phyloP scores from a whole-genome alignment of 2,888 invertebrate species.

The Scrobipalpa atriplicella region DNA sequence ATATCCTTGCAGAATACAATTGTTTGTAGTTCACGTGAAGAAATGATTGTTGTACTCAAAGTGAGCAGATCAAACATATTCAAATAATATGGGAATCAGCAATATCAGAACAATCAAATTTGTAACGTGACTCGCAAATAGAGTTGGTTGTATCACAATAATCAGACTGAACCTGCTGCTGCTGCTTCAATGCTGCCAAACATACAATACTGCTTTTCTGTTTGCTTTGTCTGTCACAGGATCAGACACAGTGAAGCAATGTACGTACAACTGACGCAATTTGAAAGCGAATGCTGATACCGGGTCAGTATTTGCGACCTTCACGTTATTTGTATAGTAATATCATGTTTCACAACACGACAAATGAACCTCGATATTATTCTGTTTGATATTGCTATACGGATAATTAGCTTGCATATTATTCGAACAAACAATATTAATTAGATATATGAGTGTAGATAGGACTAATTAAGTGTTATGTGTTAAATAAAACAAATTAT shows the following conservation, averaged over 20 bases:
- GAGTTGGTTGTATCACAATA: too few species aligned
- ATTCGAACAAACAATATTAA: conserved; percentile 7
- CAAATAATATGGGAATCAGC: too few species aligned
- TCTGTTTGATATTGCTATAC: not conserved
- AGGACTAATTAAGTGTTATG: not conserved
- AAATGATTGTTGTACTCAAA: too few species aligned
- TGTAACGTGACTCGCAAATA: too few species aligned
- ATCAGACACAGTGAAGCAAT: not conserved
- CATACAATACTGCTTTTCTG: too few species aligned
- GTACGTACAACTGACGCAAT: not conserved
- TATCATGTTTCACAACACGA: conserved; percentile 9
- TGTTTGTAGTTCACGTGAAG: not conserved
- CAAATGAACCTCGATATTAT: conserved; percentile 1
- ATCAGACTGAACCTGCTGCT: too few species aligned
- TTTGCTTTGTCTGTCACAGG: too few species aligned
- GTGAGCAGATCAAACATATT: too few species aligned
- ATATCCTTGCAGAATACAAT: not conserved
- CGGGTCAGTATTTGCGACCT: not conserved
- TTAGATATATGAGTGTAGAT: not conserved
- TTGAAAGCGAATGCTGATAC: not conserved
- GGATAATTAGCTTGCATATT: not conserved
- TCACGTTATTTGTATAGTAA: not conserved
- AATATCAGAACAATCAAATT: too few species aligned
- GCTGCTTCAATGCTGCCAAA: too few species aligned
- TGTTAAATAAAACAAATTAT: too few species aligned